Base-by-base conservation (phyloP, 2,888 invertebrate genomes). In the Autographa pulchrina region DNA sequence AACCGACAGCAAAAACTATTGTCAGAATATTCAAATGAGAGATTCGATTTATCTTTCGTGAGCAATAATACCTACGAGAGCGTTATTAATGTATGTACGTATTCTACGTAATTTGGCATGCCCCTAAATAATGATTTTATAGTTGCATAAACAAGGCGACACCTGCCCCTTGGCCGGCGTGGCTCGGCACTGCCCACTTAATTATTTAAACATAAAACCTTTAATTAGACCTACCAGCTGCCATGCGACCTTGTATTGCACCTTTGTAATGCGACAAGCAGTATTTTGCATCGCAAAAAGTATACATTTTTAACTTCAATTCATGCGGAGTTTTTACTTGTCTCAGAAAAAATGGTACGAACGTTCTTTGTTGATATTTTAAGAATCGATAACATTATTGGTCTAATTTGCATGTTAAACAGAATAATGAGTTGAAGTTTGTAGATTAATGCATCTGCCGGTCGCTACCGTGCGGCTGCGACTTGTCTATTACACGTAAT, bases 191-290 rank as follows among this genome's bases (percentile, higher is more conserved):
- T 76, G 72, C 88, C 90, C 90, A 93, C 90, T 95, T 94, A 96
- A 96, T 96, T 95, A 95, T 96, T 95, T 94, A 92, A 93, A 91
- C 92, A 93, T 94, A 94, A 95, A 95, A 93, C 93, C 92, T 94
- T 94, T 96, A 96, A 95, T 96, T 95, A 95, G 92, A 91, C 85
- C 68, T 64, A 79, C 74, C 95, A 95, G 92, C 94, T 96, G 95
- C 90, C 90, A 70, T 48, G 70, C 87, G 93, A 88, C 95, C 95
- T 95, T 94, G 95, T 84, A 86, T 76, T 89, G 92, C 95, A 96
- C 95, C 95, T 96, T 95, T 93, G 92, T 93, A 89, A 87, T 88
- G 86, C 88, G 89, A 91, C 91, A 92, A 90, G 90, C 88, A 87
- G 90, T 92, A 91, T 92, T 93, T 94, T 93, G 92, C 92, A 93